Percentiles rank a stretch among this genome's conserved stretches.
These are phyloP conservation scores for Acrocephalus kingi DNA, from an alignment of 2,113 vertebrate genomes.

Conservation along the genomic window DNA sequence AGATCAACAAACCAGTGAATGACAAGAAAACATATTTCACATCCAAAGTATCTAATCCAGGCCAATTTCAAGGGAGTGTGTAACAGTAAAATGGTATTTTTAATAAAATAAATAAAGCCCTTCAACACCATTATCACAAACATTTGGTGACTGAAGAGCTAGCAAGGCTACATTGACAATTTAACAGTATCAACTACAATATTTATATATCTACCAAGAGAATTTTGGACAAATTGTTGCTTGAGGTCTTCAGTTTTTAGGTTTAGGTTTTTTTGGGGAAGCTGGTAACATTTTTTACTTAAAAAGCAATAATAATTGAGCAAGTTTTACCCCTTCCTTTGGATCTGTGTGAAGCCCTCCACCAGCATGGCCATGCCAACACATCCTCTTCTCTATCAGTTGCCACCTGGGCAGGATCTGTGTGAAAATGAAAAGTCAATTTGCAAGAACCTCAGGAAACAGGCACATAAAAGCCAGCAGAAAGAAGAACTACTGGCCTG, in stretches of 20 bases:
- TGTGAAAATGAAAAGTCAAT: constrained; percentile 31
- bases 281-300: background rate
- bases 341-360: constrained; percentile 90
- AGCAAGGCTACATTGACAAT: background rate
- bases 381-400: constrained; percentile 82
- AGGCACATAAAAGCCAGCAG: background rate
- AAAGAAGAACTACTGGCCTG: background rate
- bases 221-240: background rate
- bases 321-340: constrained; percentile 89
- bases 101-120: background rate
- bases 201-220: background rate
- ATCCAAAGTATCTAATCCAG: background rate
- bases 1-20: background rate
- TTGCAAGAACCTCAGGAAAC: constrained; percentile 26
- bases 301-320: background rate
- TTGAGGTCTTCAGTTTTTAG: background rate
- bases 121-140: background rate
- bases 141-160: background rate
- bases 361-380: constrained; percentile 95
- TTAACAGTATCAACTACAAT: background rate
- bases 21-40: background rate
- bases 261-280: background rate
- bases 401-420: constrained; percentile 81
- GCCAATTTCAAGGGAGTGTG: background rate
- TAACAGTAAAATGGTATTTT: background rate